A percentile compares a stretch with the other conserved stretches of the same genome.
These are phyloP conservation scores for Drosophila ohnishii DNA, from an alignment of 1,140 invertebrate species.

Conservation along the genomic window DNA sequence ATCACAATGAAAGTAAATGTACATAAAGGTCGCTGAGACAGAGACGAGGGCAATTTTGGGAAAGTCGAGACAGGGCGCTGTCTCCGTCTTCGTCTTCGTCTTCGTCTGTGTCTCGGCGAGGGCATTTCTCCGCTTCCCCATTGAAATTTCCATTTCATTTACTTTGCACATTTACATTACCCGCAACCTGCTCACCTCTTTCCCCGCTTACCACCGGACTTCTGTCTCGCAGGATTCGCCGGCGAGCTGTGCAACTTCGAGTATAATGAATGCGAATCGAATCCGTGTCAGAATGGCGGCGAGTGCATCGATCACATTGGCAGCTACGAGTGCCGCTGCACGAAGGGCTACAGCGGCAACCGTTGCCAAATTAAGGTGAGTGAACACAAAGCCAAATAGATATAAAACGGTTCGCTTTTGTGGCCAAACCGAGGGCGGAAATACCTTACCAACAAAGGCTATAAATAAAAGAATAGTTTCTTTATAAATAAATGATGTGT, in stretches of 20 bases:
- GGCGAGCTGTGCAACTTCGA: slow-evolving; percentile 90
- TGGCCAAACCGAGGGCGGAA: background rate
- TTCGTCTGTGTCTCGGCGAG: slow-evolving; percentile 18
- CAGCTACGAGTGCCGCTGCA: slow-evolving; percentile 91
- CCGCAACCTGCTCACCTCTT: slow-evolving; percentile 16
- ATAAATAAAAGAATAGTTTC: background rate
- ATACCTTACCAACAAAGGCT: background rate
- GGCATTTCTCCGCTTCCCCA: slow-evolving; percentile 33
- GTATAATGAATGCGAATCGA: slow-evolving; percentile 94
- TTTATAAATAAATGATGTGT: background rate
- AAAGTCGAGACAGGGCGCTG: slow-evolving; percentile 10
- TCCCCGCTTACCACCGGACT: background rate
- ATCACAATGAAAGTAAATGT: slow-evolving; percentile 64
- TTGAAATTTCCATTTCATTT: slow-evolving; percentile 80
- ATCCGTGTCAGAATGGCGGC: slow-evolving; percentile 93
- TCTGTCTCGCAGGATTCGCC: slow-evolving; percentile 85
- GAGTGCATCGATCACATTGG: slow-evolving; percentile 90
- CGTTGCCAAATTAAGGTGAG: slow-evolving; percentile 87
- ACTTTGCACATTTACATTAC: slow-evolving; percentile 76
- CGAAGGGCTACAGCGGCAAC: slow-evolving; percentile 90
- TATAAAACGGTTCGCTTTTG: slow-evolving; percentile 1
- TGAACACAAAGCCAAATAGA: slow-evolving; percentile 23
- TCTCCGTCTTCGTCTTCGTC: slow-evolving; percentile 7
- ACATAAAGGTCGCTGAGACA: slow-evolving; percentile 32
- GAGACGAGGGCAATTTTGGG: slow-evolving; percentile 36